phyloP scores from a whole-genome alignment of 1,140 invertebrate genomes.

The Drosophila kurseongensis region DNA sequence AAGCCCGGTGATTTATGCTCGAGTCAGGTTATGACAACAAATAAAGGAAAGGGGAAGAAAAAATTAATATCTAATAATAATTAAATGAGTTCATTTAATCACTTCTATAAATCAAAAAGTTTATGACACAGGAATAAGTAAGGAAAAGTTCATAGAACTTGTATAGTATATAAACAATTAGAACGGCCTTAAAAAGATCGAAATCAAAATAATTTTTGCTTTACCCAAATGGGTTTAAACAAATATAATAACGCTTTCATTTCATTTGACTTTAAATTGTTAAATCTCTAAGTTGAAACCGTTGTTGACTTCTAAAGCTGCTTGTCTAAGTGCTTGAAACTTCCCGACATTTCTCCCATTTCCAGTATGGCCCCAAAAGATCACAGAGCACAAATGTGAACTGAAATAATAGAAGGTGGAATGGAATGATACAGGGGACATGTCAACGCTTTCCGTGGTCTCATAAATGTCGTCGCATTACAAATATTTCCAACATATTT shows the following conservation, averaged over 20 bases:
- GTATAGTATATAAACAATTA: no score
- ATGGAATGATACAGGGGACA: slow-evolving; percentile 28
- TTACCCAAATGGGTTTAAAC: no score
- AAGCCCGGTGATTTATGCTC: slow-evolving; percentile 6
- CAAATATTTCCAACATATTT: slow-evolving; percentile 38
- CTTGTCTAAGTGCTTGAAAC: slow-evolving; percentile 21
- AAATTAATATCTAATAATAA: neutral
- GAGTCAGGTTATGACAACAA: neutral
- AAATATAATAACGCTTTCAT: neutral
- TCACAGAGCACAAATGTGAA: slow-evolving; percentile 19
- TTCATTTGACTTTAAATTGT: slow-evolving; percentile 7
- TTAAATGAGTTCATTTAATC: neutral
- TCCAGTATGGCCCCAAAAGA: slow-evolving; percentile 23
- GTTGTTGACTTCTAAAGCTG: slow-evolving; percentile 12
- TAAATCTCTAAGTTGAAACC: slow-evolving; percentile 12
- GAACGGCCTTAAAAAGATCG: no score
- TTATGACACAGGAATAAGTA: no score
- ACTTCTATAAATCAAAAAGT: neutral
- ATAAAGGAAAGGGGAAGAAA: neutral
- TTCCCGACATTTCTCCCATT: slow-evolving; percentile 11
- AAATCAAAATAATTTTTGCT: no score
- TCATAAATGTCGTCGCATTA: slow-evolving; percentile 57
- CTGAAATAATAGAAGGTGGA: slow-evolving; percentile 22
- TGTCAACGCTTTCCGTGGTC: slow-evolving; percentile 44
- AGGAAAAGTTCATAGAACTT: no score